Base-by-base conservation (phyloP, 2,113 vertebrate species). In the Albula glossodonta region DNA sequence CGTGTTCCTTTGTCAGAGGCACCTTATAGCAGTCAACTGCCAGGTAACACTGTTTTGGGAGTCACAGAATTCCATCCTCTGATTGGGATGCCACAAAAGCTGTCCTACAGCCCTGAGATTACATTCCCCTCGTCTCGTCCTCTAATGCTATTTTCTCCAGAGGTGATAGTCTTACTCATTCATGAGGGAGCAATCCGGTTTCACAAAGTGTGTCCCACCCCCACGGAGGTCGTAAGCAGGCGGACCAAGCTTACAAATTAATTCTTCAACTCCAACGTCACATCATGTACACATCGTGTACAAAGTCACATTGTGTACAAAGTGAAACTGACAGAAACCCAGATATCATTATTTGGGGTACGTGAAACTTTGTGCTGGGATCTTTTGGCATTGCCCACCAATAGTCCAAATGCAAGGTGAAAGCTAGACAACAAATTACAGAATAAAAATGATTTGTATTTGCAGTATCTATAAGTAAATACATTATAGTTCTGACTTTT, bases 151-250 rank as follows among this genome's bases (percentile, higher is more conserved):
- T 87, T 78, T 84, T 56, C 53, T 49, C 17, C 78, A 86, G 57
- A 85, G 84, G 84, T 10, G 83, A 88, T 49, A 85, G 83, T 83
- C 78, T 70, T 86, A 66, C 81, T 87, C 78, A 83, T 86, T 85
- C 81, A 80, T 63, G 70, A 81, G 53, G 90, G 86, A 85, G 22
- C 70, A 90, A 74, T 74, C 70, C 70, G 5, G 70, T 25, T 31
- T 2, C 70, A 2, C 70, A 5, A 10, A 10, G 70, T 10, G 22
- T n/a, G 8, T 74, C n/a, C 6, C 70, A n/a, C 63, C 70, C n/a
- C 25, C 10, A 22, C 8, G 70, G 31, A n/a, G n/a, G n/a, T n/a
- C 17, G n/a, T 7, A 2, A 10, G 2, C 22, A 10, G 70, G 70
- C 1, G 70, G n/a, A 31, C n/a, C n/a, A 22, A 6, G 22, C 2